A percentile compares a stretch with the other conserved stretches of the same genome.
Evolutionary conservation across 2,797 vertebrate species (phyloP).

Genomic region (Gymnoscopelus braueri): DNA sequence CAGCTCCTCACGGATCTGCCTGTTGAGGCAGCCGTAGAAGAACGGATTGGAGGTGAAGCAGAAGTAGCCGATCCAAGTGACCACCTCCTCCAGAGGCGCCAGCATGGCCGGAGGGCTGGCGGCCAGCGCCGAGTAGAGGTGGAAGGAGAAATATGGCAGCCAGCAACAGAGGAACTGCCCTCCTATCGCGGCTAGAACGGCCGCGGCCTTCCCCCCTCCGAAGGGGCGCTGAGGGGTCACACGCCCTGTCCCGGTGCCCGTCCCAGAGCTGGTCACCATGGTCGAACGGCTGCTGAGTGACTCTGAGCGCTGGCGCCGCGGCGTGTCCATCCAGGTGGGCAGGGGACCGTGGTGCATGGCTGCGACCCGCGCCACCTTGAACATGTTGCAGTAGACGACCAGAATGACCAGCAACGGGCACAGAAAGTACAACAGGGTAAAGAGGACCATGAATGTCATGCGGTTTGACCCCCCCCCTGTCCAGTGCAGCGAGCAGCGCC

Average conservation of each 20-base stretch:
- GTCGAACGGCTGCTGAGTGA: conserved; percentile 96
- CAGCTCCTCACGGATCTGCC: conserved; percentile 95
- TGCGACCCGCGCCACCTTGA: conserved; percentile 96
- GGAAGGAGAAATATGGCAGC: conserved; percentile 98
- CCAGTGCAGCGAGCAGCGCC: conserved; percentile 94
- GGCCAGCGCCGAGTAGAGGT: conserved; percentile 89
- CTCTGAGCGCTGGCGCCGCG: conserved; percentile 89
- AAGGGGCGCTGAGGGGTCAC: conserved; percentile 91
- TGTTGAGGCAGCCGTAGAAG: conserved; percentile 97
- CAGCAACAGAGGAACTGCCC: conserved; percentile 98
- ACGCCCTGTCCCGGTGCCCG: conserved; percentile 81
- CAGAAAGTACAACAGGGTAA: conserved; percentile 93
- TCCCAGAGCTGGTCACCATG: conserved; percentile 90
- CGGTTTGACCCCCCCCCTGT: conserved; percentile 89
- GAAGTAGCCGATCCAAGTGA: conserved; percentile 98
- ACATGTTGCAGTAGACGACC: conserved; percentile 98
- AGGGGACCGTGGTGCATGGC: conserved; percentile 95
- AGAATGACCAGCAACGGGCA: conserved; percentile 93
- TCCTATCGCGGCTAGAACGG: conserved; percentile 91
- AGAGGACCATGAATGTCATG: conserved; percentile 92
- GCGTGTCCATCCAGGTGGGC: conserved; percentile 95
- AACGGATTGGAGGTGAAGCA: conserved; percentile 98
- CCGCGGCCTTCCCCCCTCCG: conserved; percentile 93
- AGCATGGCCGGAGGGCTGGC: conserved; percentile 84
- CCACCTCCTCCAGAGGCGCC: conserved; percentile 89